phyloP scores from a whole-genome alignment of 2,888 invertebrate genomes.

The Agapostemon virescens region DNA sequence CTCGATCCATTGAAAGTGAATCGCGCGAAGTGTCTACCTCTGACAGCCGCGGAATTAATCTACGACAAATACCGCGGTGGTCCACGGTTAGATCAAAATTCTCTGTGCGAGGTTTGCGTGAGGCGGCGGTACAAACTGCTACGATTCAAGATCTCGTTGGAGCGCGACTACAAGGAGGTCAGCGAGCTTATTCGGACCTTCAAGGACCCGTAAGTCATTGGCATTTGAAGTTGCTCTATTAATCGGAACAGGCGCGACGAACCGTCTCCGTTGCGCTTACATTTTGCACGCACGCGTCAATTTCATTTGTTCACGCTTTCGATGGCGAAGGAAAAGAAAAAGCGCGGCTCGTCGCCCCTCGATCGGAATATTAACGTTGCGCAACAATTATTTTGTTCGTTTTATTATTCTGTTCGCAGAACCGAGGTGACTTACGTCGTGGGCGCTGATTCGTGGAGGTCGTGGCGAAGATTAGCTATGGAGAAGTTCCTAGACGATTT shows the following conservation, averaged over 20 bases:
- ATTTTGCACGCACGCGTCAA: too few species aligned
- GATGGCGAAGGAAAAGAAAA: background rate
- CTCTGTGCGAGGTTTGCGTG: constrained; percentile 81
- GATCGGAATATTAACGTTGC: too few species aligned
- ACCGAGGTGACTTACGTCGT: constrained; percentile 80
- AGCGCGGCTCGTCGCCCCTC: too few species aligned
- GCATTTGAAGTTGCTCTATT: background rate
- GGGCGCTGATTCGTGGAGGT: constrained; percentile 82
- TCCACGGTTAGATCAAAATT: constrained; percentile 78
- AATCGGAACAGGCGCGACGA: background rate
- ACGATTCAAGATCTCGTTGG: constrained; percentile 80
- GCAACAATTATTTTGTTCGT: constrained; percentile 18
- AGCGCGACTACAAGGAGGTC: constrained; percentile 82
- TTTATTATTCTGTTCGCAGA: too few species aligned
- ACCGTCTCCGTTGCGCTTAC: too few species aligned
- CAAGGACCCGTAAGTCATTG: constrained; percentile 73
- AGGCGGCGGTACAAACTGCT: constrained; percentile 80
- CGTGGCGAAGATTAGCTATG: constrained; percentile 82
- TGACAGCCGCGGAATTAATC: constrained; percentile 78
- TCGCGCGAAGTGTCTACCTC: constrained; percentile 80
- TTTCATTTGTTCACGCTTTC: too few species aligned
- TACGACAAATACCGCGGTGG: constrained; percentile 81
- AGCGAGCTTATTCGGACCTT: constrained; percentile 78
- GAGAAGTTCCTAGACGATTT: constrained; percentile 73
- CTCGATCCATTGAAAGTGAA: constrained; percentile 80